Evolutionary conservation across 2,888 invertebrate species (phyloP).

Genomic region (Criorhina ranunculi): DNA sequence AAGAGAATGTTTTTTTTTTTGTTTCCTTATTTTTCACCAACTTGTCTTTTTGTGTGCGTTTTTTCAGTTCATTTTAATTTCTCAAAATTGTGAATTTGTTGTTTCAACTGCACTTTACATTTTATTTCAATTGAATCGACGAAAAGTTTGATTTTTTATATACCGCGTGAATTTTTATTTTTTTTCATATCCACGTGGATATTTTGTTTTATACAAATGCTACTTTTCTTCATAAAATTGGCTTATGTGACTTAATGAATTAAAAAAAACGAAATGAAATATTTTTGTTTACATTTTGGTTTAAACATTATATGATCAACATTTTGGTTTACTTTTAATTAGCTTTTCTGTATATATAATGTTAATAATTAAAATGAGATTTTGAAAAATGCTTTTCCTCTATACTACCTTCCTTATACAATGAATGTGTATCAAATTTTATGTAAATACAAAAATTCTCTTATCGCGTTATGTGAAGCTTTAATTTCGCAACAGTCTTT

Average conservation of each 20-base stretch:
- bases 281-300: slow-evolving; percentile 14
- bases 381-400: background rate
- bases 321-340: no score
- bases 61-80: slow-evolving; percentile 1
- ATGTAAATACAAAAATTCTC: slow-evolving; percentile 57
- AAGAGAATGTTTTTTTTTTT: slow-evolving; percentile 55
- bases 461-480: slow-evolving; percentile 15
- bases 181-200: slow-evolving; percentile 6
- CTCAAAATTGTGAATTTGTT: slow-evolving; percentile 37
- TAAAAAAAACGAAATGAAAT: background rate
- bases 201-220: slow-evolving; percentile 59
- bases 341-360: no score
- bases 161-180: slow-evolving; percentile 23
- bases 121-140: slow-evolving; percentile 12
- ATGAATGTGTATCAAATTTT: slow-evolving; percentile 2
- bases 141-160: background rate
- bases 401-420: no score
- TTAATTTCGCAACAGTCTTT: slow-evolving; percentile 5
- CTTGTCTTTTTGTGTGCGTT: slow-evolving; percentile 44
- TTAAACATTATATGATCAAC: background rate
- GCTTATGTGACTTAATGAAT: slow-evolving; percentile 42
- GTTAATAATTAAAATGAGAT: no score
- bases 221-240: slow-evolving; percentile 70
- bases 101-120: slow-evolving; percentile 22
- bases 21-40: slow-evolving; percentile 45